Conservation (phyloP, 2,888 invertebrate genomes). For the Dryadula phaetusa region DNA sequence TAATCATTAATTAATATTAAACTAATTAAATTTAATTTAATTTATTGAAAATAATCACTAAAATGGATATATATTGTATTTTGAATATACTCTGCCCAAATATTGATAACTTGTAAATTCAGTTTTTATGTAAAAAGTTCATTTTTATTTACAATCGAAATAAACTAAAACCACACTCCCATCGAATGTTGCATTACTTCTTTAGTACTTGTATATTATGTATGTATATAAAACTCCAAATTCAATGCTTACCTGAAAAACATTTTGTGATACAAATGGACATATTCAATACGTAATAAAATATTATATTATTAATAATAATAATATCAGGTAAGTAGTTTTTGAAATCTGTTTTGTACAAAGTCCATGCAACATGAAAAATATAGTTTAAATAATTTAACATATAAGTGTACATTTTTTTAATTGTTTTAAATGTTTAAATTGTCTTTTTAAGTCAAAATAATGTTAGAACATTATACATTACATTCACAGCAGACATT, state of each 20-base stretch:
- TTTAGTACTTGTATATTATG: slow-evolving; percentile 33
- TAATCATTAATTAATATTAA: slow-evolving; percentile 15
- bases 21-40: not conserved
- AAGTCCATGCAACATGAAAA: not conserved
- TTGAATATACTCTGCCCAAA: not conserved
- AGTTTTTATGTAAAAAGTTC: slow-evolving; percentile 4
- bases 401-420: not conserved
- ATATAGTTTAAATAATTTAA: not conserved
- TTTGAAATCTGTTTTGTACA: not conserved
- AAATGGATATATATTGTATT: too few species aligned
- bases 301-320: not conserved
- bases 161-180: slow-evolving; percentile 45
- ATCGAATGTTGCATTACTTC: slow-evolving; percentile 29
- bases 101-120: slow-evolving; percentile 4
- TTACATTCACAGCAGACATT: not conserved
- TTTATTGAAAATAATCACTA: not conserved
- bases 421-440: not conserved
- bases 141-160: slow-evolving; percentile 19
- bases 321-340: not conserved
- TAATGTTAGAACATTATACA: too few species aligned
- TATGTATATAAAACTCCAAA: slow-evolving; percentile 38
- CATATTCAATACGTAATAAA: not conserved
- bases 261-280: slow-evolving; percentile 40
- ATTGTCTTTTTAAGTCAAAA: too few species aligned
- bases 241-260: slow-evolving; percentile 65